phyloP scores from a whole-genome alignment of 2,888 invertebrate species.

The Dryomyza anilis region DNA sequence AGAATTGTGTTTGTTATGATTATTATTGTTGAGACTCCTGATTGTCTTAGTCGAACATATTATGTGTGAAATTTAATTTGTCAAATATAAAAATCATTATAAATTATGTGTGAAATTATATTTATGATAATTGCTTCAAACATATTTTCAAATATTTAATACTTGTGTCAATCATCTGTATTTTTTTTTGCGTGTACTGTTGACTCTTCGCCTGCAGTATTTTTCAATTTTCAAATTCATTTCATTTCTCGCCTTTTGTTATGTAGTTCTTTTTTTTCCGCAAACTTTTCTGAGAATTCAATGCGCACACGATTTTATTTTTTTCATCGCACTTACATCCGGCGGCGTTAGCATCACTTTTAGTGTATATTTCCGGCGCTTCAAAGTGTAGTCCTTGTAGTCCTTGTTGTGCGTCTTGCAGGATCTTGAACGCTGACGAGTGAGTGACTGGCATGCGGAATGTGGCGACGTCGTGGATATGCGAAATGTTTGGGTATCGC shows the following conservation, averaged over 20 bases:
- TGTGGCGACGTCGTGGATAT: background rate
- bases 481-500: too few relatives aligned
- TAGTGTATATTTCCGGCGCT: constrained; percentile 15
- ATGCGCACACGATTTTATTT: background rate
- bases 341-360: constrained; percentile 21
- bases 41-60: too few relatives aligned
- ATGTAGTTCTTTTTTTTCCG: background rate
- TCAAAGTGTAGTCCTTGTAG: constrained; percentile 6
- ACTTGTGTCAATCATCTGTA: too few relatives aligned
- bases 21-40: too few relatives aligned
- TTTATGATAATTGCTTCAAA: too few relatives aligned
- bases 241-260: background rate
- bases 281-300: constrained; percentile 3
- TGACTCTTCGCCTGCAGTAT: background rate
- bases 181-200: background rate
- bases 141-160: too few relatives aligned
- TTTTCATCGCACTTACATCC: background rate
- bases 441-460: background rate
- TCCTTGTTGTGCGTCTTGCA: background rate
- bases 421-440: background rate
- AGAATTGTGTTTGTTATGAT: too few relatives aligned
- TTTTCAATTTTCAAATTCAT: constrained; percentile 3
- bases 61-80: too few relatives aligned
- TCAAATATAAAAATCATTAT: too few relatives aligned
- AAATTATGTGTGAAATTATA: too few relatives aligned